phyloP scores from a whole-genome alignment of 2,888 invertebrate species.

The Sarcophaga subvicina region DNA sequence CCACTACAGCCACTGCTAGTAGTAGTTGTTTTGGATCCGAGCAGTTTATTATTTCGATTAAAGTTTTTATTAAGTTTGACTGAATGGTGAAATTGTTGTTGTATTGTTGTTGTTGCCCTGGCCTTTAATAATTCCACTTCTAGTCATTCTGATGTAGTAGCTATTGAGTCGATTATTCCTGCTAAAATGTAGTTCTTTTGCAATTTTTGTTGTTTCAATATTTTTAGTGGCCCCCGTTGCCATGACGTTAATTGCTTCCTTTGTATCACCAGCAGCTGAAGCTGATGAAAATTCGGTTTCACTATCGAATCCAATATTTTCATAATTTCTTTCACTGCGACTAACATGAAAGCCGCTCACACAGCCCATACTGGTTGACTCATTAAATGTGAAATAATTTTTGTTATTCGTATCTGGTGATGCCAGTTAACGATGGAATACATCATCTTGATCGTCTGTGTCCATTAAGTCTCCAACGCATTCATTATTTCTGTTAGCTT shows the following conservation, averaged over 20 bases:
- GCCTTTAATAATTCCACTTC: conserved; percentile 62
- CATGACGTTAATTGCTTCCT: conserved; percentile 6
- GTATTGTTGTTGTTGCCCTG: conserved; percentile 43
- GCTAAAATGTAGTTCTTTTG: too few species aligned
- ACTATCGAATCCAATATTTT: conserved; percentile 70
- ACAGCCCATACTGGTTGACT: conserved; percentile 14
- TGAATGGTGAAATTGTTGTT: conserved; percentile 35
- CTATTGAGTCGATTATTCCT: too few species aligned
- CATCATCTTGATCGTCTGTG: too few species aligned
- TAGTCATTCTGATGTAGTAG: conserved; percentile 38
- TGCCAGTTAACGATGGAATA: too few species aligned
- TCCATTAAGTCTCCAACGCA: conserved; percentile 72
- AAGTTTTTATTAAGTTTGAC: neutral
- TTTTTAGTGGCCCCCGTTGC: neutral
- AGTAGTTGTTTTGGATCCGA: conserved; percentile 51
- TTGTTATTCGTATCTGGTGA: conserved; percentile 69
- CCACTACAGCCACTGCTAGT: conserved; percentile 34
- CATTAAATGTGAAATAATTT: conserved; percentile 51
- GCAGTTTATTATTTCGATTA: conserved; percentile 55
- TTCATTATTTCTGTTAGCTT: conserved; percentile 69
- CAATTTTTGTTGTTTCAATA: neutral
- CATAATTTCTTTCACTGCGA: conserved; percentile 69
- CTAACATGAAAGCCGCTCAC: conserved; percentile 26
- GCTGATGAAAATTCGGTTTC: conserved; percentile 65
- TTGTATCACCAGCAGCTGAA: conserved; percentile 68